Evolutionary conservation across 2,113 vertebrate genomes (phyloP).

Genomic region (Hymenochirus boettgeri): DNA sequence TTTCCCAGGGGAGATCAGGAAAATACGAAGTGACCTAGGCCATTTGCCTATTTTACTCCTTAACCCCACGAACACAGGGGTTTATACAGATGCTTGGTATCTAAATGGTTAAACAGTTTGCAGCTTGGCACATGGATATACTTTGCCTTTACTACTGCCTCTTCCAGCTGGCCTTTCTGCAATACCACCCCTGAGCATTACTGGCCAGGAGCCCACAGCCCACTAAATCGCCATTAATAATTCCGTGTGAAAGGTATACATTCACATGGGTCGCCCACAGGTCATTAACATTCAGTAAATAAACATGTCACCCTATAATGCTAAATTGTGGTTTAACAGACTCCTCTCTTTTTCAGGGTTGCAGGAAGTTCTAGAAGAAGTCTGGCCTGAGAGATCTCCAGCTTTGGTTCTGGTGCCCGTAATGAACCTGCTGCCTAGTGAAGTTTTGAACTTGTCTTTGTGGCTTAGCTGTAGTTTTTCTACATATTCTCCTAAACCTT

Average conservation of each 20-base stretch:
- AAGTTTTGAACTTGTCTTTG: conserved; percentile 66
- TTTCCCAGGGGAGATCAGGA: not conserved
- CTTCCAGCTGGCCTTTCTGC: too few relatives aligned
- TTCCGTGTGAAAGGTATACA: too few relatives aligned
- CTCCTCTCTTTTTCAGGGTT: conserved; percentile 59
- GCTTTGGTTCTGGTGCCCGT: conserved; percentile 68
- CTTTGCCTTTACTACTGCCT: too few relatives aligned
- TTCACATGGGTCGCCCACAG: too few relatives aligned
- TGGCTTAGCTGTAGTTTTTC: conserved; percentile 53
- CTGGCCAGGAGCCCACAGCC: not conserved
- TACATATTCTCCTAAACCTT: not conserved
- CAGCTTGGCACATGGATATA: too few relatives aligned
- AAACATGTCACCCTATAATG: too few relatives aligned
- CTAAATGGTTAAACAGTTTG: too few relatives aligned
- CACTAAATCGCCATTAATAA: too few relatives aligned
- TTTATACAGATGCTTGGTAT: not conserved
- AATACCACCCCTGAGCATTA: too few relatives aligned
- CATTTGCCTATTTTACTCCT: not conserved
- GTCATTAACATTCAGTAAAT: too few relatives aligned
- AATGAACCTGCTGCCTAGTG: conserved; percentile 61
- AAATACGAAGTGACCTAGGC: not conserved
- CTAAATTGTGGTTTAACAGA: too few relatives aligned
- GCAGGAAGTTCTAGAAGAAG: conserved; percentile 55
- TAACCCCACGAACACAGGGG: not conserved
- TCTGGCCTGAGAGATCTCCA: conserved; percentile 55